A percentile compares a stretch with the other conserved stretches of the same genome.
These are phyloP conservation scores for Eupeodes latifasciatus DNA, from an alignment of 2,888 invertebrate genomes.

Conservation along the genomic window DNA sequence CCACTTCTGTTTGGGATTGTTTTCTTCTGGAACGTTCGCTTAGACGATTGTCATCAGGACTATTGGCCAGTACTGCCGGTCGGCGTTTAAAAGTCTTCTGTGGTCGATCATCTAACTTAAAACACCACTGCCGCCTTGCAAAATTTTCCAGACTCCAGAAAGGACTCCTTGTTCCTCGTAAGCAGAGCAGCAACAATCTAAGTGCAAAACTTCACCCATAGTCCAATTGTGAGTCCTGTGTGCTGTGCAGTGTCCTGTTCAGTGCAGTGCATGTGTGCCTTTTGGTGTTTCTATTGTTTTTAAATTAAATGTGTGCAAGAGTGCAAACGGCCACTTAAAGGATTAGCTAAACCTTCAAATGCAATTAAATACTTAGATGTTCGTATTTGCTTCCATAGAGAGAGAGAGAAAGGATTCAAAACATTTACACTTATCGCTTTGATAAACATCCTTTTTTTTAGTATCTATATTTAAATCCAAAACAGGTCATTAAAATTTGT, in stretches of 20 bases:
- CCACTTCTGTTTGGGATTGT: slow-evolving; percentile 42
- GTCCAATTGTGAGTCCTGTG: not conserved
- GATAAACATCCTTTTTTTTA: slow-evolving; percentile 50
- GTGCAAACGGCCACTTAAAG: slow-evolving; percentile 64
- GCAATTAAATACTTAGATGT: slow-evolving; percentile 58
- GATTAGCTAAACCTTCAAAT: slow-evolving; percentile 50
- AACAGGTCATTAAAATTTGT: slow-evolving; percentile 57
- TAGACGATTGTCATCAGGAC: not conserved
- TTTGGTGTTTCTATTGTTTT: slow-evolving; percentile 57
- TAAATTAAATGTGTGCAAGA: slow-evolving; percentile 64
- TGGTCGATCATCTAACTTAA: slow-evolving; percentile 48
- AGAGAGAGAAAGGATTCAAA: not conserved
- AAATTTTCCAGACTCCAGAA: not conserved
- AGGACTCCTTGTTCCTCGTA: not conserved
- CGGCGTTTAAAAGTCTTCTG: slow-evolving; percentile 27
- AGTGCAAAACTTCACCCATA: not conserved
- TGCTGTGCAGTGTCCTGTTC: too few relatives aligned
- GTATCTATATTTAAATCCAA: slow-evolving; percentile 23
- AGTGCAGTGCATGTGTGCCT: not conserved
- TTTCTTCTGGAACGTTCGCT: slow-evolving; percentile 27
- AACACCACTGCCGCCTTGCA: not conserved
- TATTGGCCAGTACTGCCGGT: not conserved
- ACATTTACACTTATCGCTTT: slow-evolving; percentile 53
- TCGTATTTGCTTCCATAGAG: slow-evolving; percentile 20
- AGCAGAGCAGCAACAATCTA: not conserved